Conservation (phyloP, 2,113 vertebrate genomes). For the Empidonax traillii region DNA sequence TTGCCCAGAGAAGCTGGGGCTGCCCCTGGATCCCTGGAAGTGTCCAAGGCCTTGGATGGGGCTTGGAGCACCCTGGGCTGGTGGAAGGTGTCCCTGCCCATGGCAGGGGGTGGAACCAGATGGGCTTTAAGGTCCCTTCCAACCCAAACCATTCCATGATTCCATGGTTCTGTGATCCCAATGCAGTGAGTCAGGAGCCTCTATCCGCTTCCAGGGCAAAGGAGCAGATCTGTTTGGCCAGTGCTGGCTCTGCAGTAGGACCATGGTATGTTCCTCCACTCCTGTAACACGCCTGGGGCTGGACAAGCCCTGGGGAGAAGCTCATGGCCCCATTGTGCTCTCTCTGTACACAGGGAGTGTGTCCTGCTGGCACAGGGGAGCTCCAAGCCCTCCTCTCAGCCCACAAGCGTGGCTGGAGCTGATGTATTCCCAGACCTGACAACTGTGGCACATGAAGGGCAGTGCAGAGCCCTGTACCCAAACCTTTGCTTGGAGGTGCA, state of each 20-base stretch:
- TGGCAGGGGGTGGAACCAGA: accelerated
- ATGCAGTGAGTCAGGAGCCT: neutral
- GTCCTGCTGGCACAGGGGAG: neutral
- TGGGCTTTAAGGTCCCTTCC: neutral
- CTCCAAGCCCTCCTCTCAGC: neutral
- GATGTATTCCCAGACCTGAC: neutral
- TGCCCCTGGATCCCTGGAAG: neutral
- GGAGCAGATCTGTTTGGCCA: neutral
- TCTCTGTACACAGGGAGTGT: accelerated
- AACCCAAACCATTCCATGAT: neutral
- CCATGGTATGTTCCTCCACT: neutral
- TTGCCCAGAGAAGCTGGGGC: neutral
- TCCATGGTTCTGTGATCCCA: neutral
- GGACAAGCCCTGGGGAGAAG: neutral
- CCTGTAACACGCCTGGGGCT: neutral
- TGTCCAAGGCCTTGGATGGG: neutral
- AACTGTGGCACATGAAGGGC: neutral
- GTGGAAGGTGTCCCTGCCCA: neutral
- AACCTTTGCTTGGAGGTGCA: neutral
- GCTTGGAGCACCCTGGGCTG: neutral
- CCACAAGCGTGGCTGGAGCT: neutral
- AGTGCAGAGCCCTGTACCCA: neutral
- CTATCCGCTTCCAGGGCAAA: neutral
- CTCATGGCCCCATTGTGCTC: neutral
- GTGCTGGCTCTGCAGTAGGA: neutral